phyloP scores from a whole-genome alignment of 2,888 invertebrate species.

The Erebia ligea region DNA sequence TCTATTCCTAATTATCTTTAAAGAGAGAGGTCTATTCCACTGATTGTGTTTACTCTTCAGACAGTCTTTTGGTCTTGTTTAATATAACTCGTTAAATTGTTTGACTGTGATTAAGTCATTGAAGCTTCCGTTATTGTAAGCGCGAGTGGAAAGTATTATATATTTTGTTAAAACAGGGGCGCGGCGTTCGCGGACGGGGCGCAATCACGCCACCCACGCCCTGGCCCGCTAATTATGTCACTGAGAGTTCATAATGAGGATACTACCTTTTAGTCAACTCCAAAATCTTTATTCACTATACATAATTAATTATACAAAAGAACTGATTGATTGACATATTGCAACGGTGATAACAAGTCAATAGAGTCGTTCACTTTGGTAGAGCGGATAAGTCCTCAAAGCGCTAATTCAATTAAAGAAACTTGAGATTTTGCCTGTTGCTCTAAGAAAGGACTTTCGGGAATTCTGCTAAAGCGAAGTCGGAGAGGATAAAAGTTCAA shows the following conservation, averaged over 20 bases:
- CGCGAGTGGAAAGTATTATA: constrained; percentile 29
- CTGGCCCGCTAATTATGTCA: constrained; percentile 62
- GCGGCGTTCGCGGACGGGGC: constrained; percentile 57
- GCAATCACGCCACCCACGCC: constrained; percentile 78
- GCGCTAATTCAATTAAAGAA: no score
- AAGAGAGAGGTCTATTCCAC: not conserved
- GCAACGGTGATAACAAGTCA: no score
- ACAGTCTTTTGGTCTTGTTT: not conserved
- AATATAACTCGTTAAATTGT: constrained; percentile 1
- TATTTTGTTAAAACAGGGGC: constrained; percentile 44
- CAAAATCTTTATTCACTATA: no score
- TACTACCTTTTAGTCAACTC: constrained; percentile 27
- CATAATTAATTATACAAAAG: no score
- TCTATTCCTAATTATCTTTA: no score
- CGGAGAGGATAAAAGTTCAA: not conserved
- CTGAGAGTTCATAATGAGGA: constrained; percentile 44
- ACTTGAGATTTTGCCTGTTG: no score
- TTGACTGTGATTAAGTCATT: constrained; percentile 22
- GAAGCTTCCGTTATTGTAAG: constrained; percentile 11
- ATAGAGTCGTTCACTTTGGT: no score
- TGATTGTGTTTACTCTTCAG: not conserved
- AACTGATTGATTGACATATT: no score
- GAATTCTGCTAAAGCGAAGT: no score
- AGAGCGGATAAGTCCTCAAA: no score
- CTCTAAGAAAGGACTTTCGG: no score